Evolutionary conservation across 92 coral and sea anemone species (phyloP), one percentile per base, ranked within the genome.

Genomic region (Muricea muricata): DNA sequence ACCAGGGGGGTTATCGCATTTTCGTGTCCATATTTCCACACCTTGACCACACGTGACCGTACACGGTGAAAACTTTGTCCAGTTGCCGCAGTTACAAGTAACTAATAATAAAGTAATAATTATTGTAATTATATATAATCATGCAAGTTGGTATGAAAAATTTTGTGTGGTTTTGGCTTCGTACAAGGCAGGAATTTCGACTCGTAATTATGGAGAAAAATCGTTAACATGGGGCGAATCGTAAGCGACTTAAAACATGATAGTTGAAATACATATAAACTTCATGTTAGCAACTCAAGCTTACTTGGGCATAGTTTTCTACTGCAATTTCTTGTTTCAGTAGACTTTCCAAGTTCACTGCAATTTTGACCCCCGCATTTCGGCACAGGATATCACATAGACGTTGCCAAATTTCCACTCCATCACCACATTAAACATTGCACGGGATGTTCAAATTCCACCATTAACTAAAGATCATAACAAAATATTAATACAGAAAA

Each of bases 1-100:
- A 25, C 56, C 56, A 18, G 39, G 28, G 25, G 81, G 81, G 31
- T 48, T 52, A 61, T 76, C 42, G 42, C 81, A 76, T 46, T 30
- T 24, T 33, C 81, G 81, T n/a, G 29, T 35, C 81, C 81, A 48
- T 20, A 61, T 76, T 52, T 76, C 81, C 24, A 46, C 46, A 47
- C 81, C 81, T 52, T 46, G 56, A 46, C 81, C 81, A 47, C 81
- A 76, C 46, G 81, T 76, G 37, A 28, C 70, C 28, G 14, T 63
- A 20, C 70, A 63, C 15, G 37, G 37, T 28, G 70, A 63, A 0
- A 34, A 60, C 70, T 26, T 63, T 25, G 70, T 63, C 70, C 70
- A 63, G 70, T 63, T 63, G 37, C 70, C 18, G 23, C 30, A 63
- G n/a, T 6, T 26, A 26, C 70, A 23, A 13, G 2, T 25, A 10